Base-by-base conservation (phyloP, 2,888 invertebrate species). In the Drymonia ruficornis region DNA sequence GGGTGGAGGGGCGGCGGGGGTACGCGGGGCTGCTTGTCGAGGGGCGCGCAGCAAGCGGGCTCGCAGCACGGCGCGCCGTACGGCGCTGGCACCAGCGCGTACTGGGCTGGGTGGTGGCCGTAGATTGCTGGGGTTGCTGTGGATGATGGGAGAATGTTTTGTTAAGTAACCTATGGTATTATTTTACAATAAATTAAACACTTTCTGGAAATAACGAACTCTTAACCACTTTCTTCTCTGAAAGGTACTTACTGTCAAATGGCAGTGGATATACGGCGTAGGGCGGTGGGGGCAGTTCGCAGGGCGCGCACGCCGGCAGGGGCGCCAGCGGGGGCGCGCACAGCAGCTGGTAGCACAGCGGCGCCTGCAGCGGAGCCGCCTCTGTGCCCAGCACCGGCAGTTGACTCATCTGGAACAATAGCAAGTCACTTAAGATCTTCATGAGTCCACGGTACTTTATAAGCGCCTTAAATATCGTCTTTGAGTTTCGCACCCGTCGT, bases 291-390 rank as follows among this genome's bases (percentile, higher is more conserved):
- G 89, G 87, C 49, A 91, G 67, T 61, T 91, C 91, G 60, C 91
- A 91, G 0, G 91, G 91, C 0, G 86, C 87, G 53, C 91, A 91
- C 11, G 89, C 77, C 0, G 84, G 87, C 47, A 86, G 67, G 0
- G 83, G 86, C 0, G 87, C 86, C 1, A 91, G 72, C 0, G 90
- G 91, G 0, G 91, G 91, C 3, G 89, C 87, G 61, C 91, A 92
- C 9, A 92, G 79, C 61, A 92, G 79, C 78, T 92, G 92, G 70
- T 92, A 92, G 70, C 92, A 92, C 0, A 92, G 79, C 1, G 91
- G 87, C 0, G 86, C 89, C 38, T 83, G 87, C 1, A 91, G 75
- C 0, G 90, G 91, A 0, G 91, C 81, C 0, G 89, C 83, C 40
- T 91, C 92, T 0, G 88, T 67, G 3, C 87, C 79, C 53, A 91